Evolutionary conservation across 2,113 vertebrate species (phyloP).

Genomic region (Eretmochelys imbricata): DNA sequence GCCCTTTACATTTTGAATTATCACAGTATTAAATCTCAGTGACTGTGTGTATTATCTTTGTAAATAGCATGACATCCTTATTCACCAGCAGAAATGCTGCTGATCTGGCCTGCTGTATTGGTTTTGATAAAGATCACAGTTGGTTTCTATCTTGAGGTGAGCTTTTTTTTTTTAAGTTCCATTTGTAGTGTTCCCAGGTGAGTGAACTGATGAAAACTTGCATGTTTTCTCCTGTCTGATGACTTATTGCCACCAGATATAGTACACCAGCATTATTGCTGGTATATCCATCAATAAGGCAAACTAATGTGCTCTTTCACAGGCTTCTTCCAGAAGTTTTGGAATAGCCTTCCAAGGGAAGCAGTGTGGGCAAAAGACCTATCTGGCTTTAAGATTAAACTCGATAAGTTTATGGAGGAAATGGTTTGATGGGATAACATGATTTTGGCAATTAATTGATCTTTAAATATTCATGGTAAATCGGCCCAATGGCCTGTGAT

Average conservation of each 20-base stretch:
- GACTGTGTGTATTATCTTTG: conserved; percentile 22
- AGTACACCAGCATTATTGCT: background rate
- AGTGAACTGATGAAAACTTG: background rate
- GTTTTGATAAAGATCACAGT: conserved; percentile 34
- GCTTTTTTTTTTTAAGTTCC: background rate
- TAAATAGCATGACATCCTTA: conserved; percentile 34
- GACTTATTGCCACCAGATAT: background rate
- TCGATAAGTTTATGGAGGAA: too few relatives aligned
- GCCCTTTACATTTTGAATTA: conserved; percentile 28
- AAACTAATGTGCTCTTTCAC: background rate
- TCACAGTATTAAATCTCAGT: conserved; percentile 20
- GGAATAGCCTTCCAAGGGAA: too few relatives aligned
- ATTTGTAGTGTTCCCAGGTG: background rate
- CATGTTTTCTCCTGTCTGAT: background rate
- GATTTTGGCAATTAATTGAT: too few relatives aligned
- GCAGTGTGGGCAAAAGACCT: too few relatives aligned
- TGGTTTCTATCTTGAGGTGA: background rate
- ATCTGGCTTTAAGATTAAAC: too few relatives aligned
- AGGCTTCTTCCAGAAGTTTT: background rate
- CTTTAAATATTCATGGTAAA: too few relatives aligned
- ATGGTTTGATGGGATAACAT: too few relatives aligned
- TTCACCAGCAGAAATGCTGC: conserved; percentile 38
- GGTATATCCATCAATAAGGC: background rate
- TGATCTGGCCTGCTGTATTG: conserved; percentile 12
- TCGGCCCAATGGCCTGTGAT: too few relatives aligned